A percentile compares a stretch with the other conserved stretches of the same genome.
Evolutionary conservation across 2,113 vertebrate genomes (phyloP).

Genomic region (Mionectes macconnelli): DNA sequence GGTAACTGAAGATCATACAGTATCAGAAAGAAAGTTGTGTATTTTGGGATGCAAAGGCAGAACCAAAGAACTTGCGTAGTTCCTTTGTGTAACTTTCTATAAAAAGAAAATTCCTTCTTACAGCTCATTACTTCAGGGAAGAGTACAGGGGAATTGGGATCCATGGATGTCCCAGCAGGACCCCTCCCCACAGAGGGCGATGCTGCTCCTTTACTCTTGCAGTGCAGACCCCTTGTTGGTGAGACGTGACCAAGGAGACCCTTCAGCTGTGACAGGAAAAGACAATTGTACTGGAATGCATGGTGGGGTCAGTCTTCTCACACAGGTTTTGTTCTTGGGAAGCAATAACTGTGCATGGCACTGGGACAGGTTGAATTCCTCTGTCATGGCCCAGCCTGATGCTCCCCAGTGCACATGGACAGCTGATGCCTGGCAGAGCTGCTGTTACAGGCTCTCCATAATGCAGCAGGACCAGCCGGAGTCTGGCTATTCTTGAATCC

Average conservation of each 20-base stretch:
- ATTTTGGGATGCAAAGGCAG: conserved; percentile 26
- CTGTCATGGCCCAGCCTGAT: not conserved
- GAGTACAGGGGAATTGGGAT: not conserved
- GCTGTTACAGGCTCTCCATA: not conserved
- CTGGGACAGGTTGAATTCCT: not conserved
- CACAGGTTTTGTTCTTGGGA: not conserved
- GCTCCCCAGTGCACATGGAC: not conserved
- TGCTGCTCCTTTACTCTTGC: not conserved
- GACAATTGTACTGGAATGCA: accelerated
- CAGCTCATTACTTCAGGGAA: not conserved
- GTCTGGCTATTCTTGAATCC: not conserved
- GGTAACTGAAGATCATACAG: conserved; percentile 40
- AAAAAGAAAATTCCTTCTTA: conserved; percentile 1
- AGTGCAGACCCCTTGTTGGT: not conserved
- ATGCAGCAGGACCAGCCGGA: accelerated
- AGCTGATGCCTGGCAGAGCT: not conserved
- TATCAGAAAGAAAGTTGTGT: conserved; percentile 3
- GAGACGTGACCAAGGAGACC: not conserved
- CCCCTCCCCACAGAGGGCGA: not conserved
- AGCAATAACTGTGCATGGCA: accelerated
- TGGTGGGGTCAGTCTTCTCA: not conserved
- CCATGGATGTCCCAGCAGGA: not conserved
- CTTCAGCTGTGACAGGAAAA: not conserved
- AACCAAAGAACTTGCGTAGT: not conserved
- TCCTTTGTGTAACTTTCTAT: conserved; percentile 11